Evolutionary conservation across 2,797 vertebrate genomes (phyloP).

Genomic region (Epinephelus malabaricus): DNA sequence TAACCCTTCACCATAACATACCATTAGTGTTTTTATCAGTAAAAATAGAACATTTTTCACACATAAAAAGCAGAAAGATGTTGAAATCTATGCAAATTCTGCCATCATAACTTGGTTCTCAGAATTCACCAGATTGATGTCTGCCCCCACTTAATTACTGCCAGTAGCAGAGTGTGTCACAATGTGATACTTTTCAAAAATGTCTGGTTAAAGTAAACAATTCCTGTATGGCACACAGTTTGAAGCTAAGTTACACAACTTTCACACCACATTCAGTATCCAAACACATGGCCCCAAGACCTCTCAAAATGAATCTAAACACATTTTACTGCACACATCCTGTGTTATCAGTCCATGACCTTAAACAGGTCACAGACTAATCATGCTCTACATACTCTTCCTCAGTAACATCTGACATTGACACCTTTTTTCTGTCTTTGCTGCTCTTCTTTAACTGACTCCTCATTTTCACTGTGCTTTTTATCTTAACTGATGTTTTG

Average conservation of each 20-base stretch:
- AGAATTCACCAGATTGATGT: too few relatives aligned
- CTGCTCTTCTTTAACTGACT: constrained; percentile 42
- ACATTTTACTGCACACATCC: constrained; percentile 41
- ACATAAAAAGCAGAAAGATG: too few relatives aligned
- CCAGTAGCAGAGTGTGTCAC: not conserved
- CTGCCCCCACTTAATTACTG: too few relatives aligned
- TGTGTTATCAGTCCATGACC: constrained; percentile 46
- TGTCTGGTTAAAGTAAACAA: not conserved
- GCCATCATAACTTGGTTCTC: too few relatives aligned
- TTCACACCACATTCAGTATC: not conserved
- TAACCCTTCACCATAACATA: too few relatives aligned
- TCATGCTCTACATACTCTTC: constrained; percentile 41
- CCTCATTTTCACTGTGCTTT: constrained; percentile 38
- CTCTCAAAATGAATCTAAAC: constrained; percentile 4
- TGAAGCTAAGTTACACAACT: not conserved
- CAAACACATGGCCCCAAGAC: not conserved
- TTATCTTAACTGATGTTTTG: constrained; percentile 72
- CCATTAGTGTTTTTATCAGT: too few relatives aligned
- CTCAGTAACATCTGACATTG: constrained; percentile 48
- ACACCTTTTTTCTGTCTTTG: constrained; percentile 49
- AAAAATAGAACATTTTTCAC: too few relatives aligned
- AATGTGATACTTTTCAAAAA: not conserved
- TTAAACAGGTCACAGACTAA: constrained; percentile 60
- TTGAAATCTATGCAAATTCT: too few relatives aligned
- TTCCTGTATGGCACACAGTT: not conserved